Conservation (phyloP, 2,113 vertebrate species). For the Trematomus loennbergii region DNA sequence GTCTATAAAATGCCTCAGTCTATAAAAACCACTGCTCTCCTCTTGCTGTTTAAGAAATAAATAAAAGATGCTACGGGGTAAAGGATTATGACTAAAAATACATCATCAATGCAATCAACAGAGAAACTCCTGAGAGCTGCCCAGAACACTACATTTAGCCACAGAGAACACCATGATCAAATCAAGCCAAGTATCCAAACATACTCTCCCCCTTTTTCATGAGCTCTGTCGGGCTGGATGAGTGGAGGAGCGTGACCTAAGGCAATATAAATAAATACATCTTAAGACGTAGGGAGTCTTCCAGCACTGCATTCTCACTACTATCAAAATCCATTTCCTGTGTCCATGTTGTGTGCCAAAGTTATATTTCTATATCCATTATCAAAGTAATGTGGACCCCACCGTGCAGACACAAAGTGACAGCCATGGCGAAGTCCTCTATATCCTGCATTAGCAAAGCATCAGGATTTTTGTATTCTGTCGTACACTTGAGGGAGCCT, state of each 20-base stretch:
- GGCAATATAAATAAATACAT: conserved; percentile 31
- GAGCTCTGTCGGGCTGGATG: conserved; percentile 6
- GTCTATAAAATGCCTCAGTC: too few relatives aligned
- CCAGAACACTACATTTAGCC: conserved; percentile 46
- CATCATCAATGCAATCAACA: conserved; percentile 43
- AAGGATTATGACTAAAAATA: conserved; percentile 32
- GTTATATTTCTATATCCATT: conserved; percentile 24
- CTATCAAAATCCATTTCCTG: conserved; percentile 16
- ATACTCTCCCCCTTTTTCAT: conserved; percentile 15
- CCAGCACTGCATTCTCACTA: not conserved
- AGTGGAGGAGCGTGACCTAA: conserved; percentile 29
- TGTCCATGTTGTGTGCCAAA: conserved; percentile 14
- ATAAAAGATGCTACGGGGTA: not conserved
- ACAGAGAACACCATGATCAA: conserved; percentile 31
- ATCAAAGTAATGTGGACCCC: conserved; percentile 11
- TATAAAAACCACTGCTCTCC: not conserved
- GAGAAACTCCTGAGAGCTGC: conserved; percentile 26
- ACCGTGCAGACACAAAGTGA: conserved; percentile 22
- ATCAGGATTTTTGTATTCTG: not conserved
- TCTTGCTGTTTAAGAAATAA: not conserved
- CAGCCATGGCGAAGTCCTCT: not conserved
- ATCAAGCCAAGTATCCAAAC: conserved; percentile 40
- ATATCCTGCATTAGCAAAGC: conserved; percentile 11
- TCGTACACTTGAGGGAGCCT: conserved; percentile 2
- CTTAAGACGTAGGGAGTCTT: conserved; percentile 11